Base-by-base conservation (phyloP, 2,797 vertebrate species). In the Natrix natrix region DNA sequence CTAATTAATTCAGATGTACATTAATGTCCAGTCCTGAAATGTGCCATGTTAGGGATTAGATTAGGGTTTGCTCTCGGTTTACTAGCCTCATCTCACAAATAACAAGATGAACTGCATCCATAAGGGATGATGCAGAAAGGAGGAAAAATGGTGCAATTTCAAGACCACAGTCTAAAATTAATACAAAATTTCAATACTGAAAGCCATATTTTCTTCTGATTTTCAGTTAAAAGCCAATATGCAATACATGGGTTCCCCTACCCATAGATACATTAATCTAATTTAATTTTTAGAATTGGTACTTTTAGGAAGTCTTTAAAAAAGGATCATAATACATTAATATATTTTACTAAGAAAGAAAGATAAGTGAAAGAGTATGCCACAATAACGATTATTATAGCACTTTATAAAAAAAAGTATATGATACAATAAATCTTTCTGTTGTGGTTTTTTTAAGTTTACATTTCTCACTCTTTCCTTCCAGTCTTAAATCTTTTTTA, bases 401-500 rank as follows among this genome's bases (percentile, higher is more conserved):
- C 96, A 96, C 95, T 96, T 96, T 93, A 87, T 86, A 55, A 59
- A 59, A 78, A 89, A 83, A 91, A 48, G 74, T 83, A 92, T 87
- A 92, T 57, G 5, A 90, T 54, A 93, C 92, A 95, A 43, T 87
- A 96, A 54, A 74, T 91, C 95, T 93, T 95, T 95, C 95, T 94
- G 90, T 95, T 24, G 43, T 94, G 26, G 10, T 94, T 90, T 94
- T 90, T 92, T 91, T 92, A 92, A 95, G 96, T 97, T 97, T 97
- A 96, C 96, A 96, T 96, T 97, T 97, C 93, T 94, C 96, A 86
- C 7, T 95, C 57, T 91, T 96, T 96, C 52, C 92, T 94, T 93
- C 94, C 95, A 61, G 92, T 96, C 78, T 86, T 97, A 91, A 63
- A 94, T 90, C 56, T 96, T 97, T 92, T 92, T 92, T 91, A 92